phyloP scores from a whole-genome alignment of 2,113 vertebrate species.

The Varanus salvator region DNA sequence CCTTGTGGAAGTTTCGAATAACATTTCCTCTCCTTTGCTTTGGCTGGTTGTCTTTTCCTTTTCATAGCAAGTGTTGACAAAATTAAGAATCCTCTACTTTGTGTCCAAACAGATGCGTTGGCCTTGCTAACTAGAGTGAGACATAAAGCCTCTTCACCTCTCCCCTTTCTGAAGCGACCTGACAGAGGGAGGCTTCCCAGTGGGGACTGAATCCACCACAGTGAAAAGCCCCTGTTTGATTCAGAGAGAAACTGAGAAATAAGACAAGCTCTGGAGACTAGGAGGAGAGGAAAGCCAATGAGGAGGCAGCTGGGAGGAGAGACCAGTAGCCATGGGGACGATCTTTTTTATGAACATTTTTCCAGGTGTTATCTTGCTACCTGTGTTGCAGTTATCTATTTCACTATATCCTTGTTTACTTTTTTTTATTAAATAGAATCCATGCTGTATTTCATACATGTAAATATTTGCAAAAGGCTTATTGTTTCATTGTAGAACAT shows the following conservation, averaged over 20 bases:
- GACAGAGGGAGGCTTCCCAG: slow-evolving; percentile 35
- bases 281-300: slow-evolving; percentile 37
- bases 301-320: slow-evolving; percentile 69
- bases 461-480: slow-evolving; percentile 61
- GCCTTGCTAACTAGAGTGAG: not conserved
- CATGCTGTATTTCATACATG: slow-evolving; percentile 48
- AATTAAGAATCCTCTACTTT: slow-evolving; percentile 50
- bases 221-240: slow-evolving; percentile 34
- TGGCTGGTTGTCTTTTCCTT: slow-evolving; percentile 52
- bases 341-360: slow-evolving; percentile 45
- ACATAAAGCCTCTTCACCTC: slow-evolving; percentile 41
- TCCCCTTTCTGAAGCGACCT: slow-evolving; percentile 49
- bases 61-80: slow-evolving; percentile 37
- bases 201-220: slow-evolving; percentile 12
- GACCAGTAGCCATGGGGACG: slow-evolving; percentile 66
- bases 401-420: slow-evolving; percentile 49
- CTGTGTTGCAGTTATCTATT: slow-evolving; percentile 57
- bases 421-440: slow-evolving; percentile 17
- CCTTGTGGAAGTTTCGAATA: slow-evolving; percentile 66
- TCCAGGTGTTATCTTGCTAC: slow-evolving; percentile 57
- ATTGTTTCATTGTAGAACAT: slow-evolving; percentile 41
- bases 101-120: slow-evolving; percentile 38
- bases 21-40: slow-evolving; percentile 43
- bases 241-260: slow-evolving; percentile 49
- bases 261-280: slow-evolving; percentile 66